Base-by-base conservation (phyloP, 2,888 invertebrate species). In the Augiades crinisus region DNA sequence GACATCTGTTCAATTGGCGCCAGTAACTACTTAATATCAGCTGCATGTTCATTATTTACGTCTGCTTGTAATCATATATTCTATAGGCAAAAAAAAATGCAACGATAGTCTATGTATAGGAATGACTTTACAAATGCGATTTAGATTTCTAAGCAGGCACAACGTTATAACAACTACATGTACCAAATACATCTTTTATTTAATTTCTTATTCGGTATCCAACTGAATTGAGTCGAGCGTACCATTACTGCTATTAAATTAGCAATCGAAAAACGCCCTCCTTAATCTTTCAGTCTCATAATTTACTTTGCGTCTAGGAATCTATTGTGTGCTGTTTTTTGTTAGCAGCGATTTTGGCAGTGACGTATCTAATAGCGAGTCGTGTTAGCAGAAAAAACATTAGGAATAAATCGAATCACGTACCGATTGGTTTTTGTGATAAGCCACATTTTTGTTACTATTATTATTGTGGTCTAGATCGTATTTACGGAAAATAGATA, bases 371-470 rank as follows among this genome's bases (percentile, higher is more conserved):
- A 64, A 73, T 67, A 63, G 58, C 22, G 54, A 61, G 60, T 62
- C 53, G 55, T 57, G 52, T 37, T 49, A 37, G 40, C 41, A 77
- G 78, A 78, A 79, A 78, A 68, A 55, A 69, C 69, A 69, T 70
- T 68, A 69, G 61, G 67, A 76, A 75, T 73, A 78, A 83, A 86
- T 85, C 73, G 79, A 85, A 79, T 82, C 85, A 84, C 84, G 85
- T 83, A 72, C 65, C 62, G 70, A 79, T 84, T 73, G 71, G 69
- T 75, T 82, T 74, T 75, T 71, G 64, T 60, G 72, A 78, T 76
- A 75, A 70, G 64, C 65, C 61, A 66, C 63, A 69, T 68, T 71
- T 74, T 73, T 68, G 57, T 59, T 53, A 60, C 61, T 56, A 55
- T 58, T 58, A 63, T 56, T 60, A 43, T 51, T 60, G 57, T 46